These are phyloP conservation scores for Athrips mouffetella DNA, from an alignment of 2,888 invertebrate genomes.

Conservation along the genomic window DNA sequence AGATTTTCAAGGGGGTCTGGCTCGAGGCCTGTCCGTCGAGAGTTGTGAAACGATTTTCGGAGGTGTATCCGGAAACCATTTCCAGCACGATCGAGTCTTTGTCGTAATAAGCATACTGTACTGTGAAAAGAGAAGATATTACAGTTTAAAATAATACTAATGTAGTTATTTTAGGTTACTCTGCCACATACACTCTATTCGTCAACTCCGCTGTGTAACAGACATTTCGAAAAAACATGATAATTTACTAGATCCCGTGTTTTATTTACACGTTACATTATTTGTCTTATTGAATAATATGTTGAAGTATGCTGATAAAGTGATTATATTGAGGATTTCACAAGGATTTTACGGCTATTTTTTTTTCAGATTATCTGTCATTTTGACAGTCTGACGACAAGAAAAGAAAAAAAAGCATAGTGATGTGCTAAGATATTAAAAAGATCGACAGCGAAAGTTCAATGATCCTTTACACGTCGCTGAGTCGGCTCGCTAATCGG, in stretches of 20 bases:
- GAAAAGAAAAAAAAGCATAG: background rate
- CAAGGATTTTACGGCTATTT: background rate
- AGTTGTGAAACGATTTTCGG: slow-evolving; percentile 58
- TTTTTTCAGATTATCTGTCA: too few relatives aligned
- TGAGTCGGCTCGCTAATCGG: too few relatives aligned
- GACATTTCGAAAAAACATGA: slow-evolving; percentile 67
- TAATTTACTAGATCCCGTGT: slow-evolving; percentile 32
- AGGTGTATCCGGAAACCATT: slow-evolving; percentile 41
- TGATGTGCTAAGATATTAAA: too few relatives aligned
- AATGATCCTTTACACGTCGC: too few relatives aligned
- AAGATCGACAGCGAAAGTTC: too few relatives aligned
- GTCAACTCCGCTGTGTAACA: slow-evolving; percentile 56
- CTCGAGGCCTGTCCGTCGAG: slow-evolving; percentile 42
- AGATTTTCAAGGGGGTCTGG: slow-evolving; percentile 62
- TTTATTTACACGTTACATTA: slow-evolving; percentile 43
- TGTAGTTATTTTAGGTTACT: background rate
- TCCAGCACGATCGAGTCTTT: slow-evolving; percentile 23
- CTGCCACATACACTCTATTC: slow-evolving; percentile 48
- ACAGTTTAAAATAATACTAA: background rate
- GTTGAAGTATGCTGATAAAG: slow-evolving; percentile 2
- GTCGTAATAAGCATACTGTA: slow-evolving; percentile 30
- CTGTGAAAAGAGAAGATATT: slow-evolving; percentile 26
- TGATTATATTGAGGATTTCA: too few relatives aligned
- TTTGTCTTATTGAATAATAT: slow-evolving; percentile 21
- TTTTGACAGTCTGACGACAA: too few relatives aligned